These are phyloP conservation scores for Menidia beryllina DNA, from an alignment of 2,113 vertebrate species.

Conservation along the genomic window DNA sequence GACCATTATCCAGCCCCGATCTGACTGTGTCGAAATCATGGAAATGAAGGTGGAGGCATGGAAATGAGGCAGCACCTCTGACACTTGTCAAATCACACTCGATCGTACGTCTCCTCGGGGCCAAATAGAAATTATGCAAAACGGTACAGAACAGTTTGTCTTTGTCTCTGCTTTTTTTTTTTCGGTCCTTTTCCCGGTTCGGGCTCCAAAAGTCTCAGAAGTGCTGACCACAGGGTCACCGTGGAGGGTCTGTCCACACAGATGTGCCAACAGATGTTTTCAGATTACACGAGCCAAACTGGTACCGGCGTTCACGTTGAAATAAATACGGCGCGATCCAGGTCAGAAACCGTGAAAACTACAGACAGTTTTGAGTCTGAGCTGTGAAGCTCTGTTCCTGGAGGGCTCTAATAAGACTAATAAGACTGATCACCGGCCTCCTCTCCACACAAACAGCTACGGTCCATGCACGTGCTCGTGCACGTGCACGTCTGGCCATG, in stretches of 20 bases:
- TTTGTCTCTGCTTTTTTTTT: background rate
- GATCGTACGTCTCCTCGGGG: conserved; percentile 18
- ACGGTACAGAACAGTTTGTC: background rate
- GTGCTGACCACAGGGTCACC: background rate
- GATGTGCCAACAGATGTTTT: background rate
- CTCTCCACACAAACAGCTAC: conserved; percentile 70
- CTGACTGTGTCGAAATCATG: conserved; percentile 36
- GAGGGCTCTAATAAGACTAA: conserved; percentile 68
- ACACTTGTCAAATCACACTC: conserved; percentile 47
- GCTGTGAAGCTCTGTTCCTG: conserved; percentile 58
- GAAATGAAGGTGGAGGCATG: conserved; percentile 25
- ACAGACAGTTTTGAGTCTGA: background rate
- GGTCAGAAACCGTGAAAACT: too few species aligned
- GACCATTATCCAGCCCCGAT: conserved; percentile 45
- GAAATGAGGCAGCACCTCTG: conserved; percentile 36
- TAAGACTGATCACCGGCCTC: conserved; percentile 75
- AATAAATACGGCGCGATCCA: too few species aligned
- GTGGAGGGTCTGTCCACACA: background rate
- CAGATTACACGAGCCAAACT: background rate
- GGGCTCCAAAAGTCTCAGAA: background rate
- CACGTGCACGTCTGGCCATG: conserved; percentile 49
- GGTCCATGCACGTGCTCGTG: conserved; percentile 53
- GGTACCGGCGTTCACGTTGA: background rate
- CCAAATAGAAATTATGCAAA: conserved; percentile 30
- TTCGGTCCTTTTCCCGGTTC: background rate